Conservation (phyloP, 2,797 vertebrate genomes). For the Hypotaenidia philippensis region DNA sequence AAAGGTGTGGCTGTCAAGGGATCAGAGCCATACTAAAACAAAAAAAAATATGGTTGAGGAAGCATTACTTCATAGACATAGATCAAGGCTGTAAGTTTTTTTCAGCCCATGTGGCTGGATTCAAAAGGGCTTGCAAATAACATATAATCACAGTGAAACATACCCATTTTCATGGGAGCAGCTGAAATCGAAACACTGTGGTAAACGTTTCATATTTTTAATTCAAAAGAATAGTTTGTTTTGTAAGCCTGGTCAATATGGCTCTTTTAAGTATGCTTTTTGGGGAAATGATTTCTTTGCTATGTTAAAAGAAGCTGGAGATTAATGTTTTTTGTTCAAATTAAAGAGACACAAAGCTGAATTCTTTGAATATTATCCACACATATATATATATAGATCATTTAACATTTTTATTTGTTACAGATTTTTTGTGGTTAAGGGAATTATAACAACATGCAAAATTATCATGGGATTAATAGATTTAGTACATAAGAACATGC, state of each 20-base stretch:
- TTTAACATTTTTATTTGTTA: neutral
- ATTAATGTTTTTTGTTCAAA: neutral
- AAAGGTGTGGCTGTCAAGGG: neutral
- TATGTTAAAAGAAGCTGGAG: neutral
- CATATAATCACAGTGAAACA: neutral
- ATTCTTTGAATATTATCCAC: neutral
- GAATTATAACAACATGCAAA: neutral
- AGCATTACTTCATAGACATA: neutral
- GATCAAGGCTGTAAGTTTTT: neutral
- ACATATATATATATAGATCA: neutral
- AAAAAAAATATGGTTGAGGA: neutral
- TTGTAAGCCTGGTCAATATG: neutral
- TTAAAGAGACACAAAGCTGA: neutral
- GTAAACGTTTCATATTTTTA: neutral
- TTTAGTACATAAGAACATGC: neutral
- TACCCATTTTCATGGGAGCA: neutral
- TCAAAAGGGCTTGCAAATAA: neutral
- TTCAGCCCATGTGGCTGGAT: neutral
- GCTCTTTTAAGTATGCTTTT: neutral
- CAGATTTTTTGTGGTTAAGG: neutral
- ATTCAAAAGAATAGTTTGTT: neutral
- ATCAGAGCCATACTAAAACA: neutral
- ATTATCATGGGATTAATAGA: neutral
- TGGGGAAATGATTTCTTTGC: neutral
- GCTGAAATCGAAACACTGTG: neutral